Conservation (phyloP, 2,797 vertebrate species). For the Apodemus agrarius region DNA sequence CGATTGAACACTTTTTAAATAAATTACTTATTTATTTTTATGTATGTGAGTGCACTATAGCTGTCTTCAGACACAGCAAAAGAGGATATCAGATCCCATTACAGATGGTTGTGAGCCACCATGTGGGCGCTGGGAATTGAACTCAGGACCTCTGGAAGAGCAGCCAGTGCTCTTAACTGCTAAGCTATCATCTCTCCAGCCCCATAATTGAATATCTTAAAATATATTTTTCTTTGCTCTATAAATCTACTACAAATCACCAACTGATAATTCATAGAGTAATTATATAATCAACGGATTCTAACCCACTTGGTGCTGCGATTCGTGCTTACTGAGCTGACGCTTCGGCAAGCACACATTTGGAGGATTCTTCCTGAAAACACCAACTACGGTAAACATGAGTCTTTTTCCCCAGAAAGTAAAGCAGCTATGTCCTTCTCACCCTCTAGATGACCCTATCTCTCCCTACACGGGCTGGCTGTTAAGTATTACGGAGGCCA, state of each 20-base stretch:
- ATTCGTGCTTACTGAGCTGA: conserved; percentile 57
- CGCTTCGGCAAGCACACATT: conserved; percentile 52
- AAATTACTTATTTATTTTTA: too few species aligned
- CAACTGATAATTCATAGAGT: conserved; percentile 41
- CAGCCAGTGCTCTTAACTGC: too few species aligned
- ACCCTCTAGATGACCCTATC: conserved; percentile 92
- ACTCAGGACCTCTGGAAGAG: too few species aligned
- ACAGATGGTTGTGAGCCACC: too few species aligned
- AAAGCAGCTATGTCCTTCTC: conserved; percentile 54
- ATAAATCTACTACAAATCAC: neutral
- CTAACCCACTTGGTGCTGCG: conserved; percentile 7
- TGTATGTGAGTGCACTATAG: too few species aligned
- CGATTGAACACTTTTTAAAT: neutral
- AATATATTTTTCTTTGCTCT: conserved; percentile 15
- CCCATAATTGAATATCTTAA: neutral
- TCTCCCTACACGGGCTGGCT: conserved; percentile 98
- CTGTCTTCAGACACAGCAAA: too few species aligned
- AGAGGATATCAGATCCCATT: too few species aligned
- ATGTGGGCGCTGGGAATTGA: too few species aligned
- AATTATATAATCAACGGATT: conserved; percentile 64
- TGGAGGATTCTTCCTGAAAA: conserved; percentile 63
- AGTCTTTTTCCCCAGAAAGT: neutral
- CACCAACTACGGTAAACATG: neutral
- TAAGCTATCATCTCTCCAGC: too few species aligned
- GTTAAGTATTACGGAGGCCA: conserved; percentile 95